These are phyloP conservation scores for Pseudolaguvia tuberculata DNA, from an alignment of 2,113 vertebrate species.

Conservation along the genomic window DNA sequence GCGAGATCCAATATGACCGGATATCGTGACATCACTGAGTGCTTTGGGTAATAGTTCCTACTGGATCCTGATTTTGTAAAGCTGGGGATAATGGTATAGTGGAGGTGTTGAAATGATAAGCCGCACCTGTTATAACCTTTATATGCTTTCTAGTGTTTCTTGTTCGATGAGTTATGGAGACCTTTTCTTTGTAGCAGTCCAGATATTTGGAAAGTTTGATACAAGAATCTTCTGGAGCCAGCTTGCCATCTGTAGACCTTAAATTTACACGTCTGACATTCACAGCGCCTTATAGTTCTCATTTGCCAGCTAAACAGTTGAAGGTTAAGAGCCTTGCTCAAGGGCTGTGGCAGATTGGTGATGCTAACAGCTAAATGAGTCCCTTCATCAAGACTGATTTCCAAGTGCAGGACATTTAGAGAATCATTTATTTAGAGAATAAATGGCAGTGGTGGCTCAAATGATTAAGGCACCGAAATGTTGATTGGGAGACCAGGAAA, in stretches of 20 bases:
- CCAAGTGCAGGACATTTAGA: not conserved
- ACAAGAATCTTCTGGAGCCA: not conserved
- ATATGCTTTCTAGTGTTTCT: not conserved
- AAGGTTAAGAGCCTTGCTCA: no score
- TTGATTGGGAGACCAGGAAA: no score
- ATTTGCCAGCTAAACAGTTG: no score
- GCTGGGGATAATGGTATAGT: not conserved
- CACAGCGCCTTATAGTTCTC: no score
- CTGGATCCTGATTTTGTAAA: not conserved
- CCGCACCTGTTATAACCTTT: not conserved
- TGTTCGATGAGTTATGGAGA: not conserved
- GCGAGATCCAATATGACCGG: not conserved
- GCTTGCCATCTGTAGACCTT: not conserved
- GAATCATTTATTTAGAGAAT: not conserved
- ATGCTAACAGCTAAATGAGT: not conserved
- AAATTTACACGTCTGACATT: no score
- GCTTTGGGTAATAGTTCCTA: not conserved
- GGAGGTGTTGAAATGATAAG: not conserved
- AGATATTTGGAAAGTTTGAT: not conserved
- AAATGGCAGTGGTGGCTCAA: no score
- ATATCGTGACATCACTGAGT: not conserved
- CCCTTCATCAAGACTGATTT: not conserved
- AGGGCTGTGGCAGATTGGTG: no score
- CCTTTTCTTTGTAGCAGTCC: not conserved
- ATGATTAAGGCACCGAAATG: no score